Base-by-base conservation (phyloP, 2,113 vertebrate genomes). In the Caranx melampygus region DNA sequence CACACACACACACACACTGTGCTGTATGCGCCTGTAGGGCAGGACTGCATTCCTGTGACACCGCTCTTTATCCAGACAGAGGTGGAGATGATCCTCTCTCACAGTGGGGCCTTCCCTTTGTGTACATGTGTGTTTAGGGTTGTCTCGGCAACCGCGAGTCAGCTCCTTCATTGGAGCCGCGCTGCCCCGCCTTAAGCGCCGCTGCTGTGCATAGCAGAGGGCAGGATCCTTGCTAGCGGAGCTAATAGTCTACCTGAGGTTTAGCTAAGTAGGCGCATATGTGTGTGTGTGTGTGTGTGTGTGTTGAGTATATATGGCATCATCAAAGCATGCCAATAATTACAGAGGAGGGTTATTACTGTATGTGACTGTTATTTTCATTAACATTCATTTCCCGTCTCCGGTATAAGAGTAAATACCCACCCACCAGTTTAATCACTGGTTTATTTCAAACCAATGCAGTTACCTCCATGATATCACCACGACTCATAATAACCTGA, bases 381-480 rank as follows among this genome's bases (percentile, higher is more conserved):
- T 96, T 96, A 96, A 95, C 96, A 95, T 96, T 96, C 94, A 95
- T 94, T 95, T 96, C 96, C 96, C 94, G 94, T 94, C 94, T 94
- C 95, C 93, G 90, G 95, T 80, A 26, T 26, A 75, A 89, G 92
- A 94, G 93, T 92, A 96, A 92, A 96, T 95, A 95, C 92, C 94
- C 94, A 88, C 94, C 94, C 94, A 96, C 89, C 80, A 89, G 94
- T 95, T 96, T 97, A 96, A 97, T 97, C 96, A 97, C 89, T 89
- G 95, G 94, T 94, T 95, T 94, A 95, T 95, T 96, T 97, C 95
- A 95, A 91, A 92, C 92, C 93, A 88, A 64, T 81, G 95, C 94
- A 93, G 93, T 96, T 96, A 94, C 95, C 95, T 75, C 94, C 81
- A 93, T 94, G 93, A 96, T 95, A 96, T 96, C 94, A 95, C 96